Base-by-base conservation (phyloP, 2,797 vertebrate genomes). In the Sarcophilus harrisii region DNA sequence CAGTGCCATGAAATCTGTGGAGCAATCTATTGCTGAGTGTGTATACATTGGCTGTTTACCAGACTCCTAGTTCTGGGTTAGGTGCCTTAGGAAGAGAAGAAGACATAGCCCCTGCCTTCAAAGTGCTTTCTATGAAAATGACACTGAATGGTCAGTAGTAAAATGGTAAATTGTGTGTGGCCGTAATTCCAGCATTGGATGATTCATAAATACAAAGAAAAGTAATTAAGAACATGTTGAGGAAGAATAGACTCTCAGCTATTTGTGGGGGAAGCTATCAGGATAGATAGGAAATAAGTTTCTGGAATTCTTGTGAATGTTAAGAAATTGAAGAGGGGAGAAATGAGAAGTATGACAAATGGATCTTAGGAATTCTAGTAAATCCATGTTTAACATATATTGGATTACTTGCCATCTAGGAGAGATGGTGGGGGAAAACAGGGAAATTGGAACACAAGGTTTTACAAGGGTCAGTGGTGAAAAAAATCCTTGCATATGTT, bases 281-380 rank as follows among this genome's bases (percentile, higher is more conserved):
- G 54, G 30, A n/a, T 59, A 28, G 66, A 92, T 54, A 59, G 94
- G 81, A 94, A 90, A 89, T 52, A 66, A 8, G 73, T 59, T 91
- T 93, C 52, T 30, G 24, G 95, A 29, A 21, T 58, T 95, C 92
- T 95, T 89, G 24, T 59, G 54, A 91, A 60, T 27, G 93, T 73
- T 92, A 52, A 27, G n/a, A 94, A 92, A 94, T 58, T 59, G 91
- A 93, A 94, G 32, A 28, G 73, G 38, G 38, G 38, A 81, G 73
- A 81, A 24, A 38, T 90, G 52, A 93, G 92, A 49, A 90, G 55
- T 18, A 5, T 58, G 92, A 81, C 94, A 90, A 28, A 57, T 73
- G 55, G 94, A 90, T 59, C 2, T 81, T 90, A 55, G 52, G 81
- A 62, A 94, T 97, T 96, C 57, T 95, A 58, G 12, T 54, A 54